Evolutionary conservation across 2,113 vertebrate genomes (phyloP), one percentile per base, ranked within the genome.

Genomic region (Aldabrachelys gigantea): DNA sequence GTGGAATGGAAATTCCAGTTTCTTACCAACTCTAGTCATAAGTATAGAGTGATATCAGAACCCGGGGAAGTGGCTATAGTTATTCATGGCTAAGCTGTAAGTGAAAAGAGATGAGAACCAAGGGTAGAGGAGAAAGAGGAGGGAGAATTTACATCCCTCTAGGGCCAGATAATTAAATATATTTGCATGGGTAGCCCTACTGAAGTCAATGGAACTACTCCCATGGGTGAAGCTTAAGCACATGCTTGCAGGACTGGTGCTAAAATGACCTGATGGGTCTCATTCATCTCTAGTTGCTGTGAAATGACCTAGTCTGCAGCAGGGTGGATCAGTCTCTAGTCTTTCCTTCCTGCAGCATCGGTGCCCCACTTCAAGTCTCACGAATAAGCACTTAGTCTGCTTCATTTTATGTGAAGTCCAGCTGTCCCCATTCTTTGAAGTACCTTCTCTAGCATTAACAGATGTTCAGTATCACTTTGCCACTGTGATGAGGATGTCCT

Each of bases 371-470:
- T n/a, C 65, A 92, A 90, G 84, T 87, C 85, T 95, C 92, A 92
- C 1, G 10, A 47, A 44, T 59, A 88, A 89, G 49, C 88, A 95
- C 88, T 94, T 94, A 89, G 93, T 62, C 0, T 0, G 49, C 89
- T 93, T 84, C 1, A 1, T 92, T 96, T 94, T 91, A 92, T 92
- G 90, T 81, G 94, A 94, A 91, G 96, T 97, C 96, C 96, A 97
- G 95, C 96, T 97, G 95, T 96, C 96, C 84, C 84, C 85, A 14
- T 91, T 93, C 96, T 95, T 97, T 94, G 94, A 97, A 97, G 91
- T 94, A 88, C 93, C 85, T 95, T 97, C 87, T 87, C 85, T 84
- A 91, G 85, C 93, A 90, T 93, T 95, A 97, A 96, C 96, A 97
- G 97, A 96, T 97, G 97, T 97, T 97, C 96, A 84, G 49, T 62